Conservation (phyloP, 2,797 vertebrate genomes). For the Cynopterus sphinx region DNA sequence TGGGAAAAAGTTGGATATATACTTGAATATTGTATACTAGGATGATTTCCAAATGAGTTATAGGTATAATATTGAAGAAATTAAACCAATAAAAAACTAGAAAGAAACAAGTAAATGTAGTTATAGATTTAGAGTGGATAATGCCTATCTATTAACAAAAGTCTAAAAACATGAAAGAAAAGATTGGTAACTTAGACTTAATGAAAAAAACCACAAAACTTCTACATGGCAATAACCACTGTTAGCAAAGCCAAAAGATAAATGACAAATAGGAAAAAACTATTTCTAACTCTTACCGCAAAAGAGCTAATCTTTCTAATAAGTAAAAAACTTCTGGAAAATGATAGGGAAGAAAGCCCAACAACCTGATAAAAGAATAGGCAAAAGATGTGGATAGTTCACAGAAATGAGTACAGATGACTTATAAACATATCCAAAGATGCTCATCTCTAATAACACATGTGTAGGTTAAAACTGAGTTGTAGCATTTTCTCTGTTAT, state of each 20-base stretch:
- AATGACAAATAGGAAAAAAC: background rate
- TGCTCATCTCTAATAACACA: background rate
- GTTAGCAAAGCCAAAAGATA: background rate
- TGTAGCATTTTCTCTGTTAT: too few species aligned
- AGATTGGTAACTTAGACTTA: slow-evolving; percentile 9
- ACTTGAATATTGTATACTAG: background rate
- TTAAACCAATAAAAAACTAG: background rate
- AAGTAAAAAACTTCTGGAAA: background rate
- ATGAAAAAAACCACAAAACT: background rate
- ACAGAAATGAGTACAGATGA: background rate
- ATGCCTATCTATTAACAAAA: background rate
- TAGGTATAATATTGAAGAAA: background rate
- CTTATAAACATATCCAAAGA: background rate
- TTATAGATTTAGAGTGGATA: background rate
- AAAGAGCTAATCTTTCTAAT: slow-evolving; percentile 2
- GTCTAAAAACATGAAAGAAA: background rate
- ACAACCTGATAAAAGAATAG: background rate
- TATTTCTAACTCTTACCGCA: background rate
- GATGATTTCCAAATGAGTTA: slow-evolving; percentile 8
- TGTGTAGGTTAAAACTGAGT: background rate
- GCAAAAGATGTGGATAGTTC: background rate
- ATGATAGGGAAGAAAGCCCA: background rate
- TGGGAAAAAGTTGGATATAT: background rate
- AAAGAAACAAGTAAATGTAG: background rate
- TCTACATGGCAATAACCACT: background rate